Percentiles rank a stretch among this genome's conserved stretches.
These are phyloP conservation scores for Rapana venosa DNA, from an alignment of 2,888 invertebrate genomes.

Conservation along the genomic window DNA sequence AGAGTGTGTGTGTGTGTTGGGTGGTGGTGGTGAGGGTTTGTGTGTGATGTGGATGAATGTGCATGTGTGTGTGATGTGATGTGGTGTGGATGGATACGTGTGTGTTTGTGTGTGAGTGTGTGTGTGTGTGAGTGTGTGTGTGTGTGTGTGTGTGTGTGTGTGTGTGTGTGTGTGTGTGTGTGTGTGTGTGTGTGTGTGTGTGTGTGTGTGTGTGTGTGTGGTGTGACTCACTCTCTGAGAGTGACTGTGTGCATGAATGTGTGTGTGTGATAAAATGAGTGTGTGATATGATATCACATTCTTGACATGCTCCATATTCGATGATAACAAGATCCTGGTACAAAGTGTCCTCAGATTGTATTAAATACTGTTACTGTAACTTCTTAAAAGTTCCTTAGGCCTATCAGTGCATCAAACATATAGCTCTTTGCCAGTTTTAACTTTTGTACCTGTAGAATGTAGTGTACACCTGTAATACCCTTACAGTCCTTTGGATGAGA, in stretches of 20 bases:
- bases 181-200: not conserved
- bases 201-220: not conserved
- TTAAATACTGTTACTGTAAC: no score
- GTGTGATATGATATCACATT: not conserved
- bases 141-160: slow-evolving; percentile 15
- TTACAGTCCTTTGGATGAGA: no score
- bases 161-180: not conserved
- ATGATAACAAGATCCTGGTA: no score
- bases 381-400: no score
- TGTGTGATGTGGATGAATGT: not conserved
- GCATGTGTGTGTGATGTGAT: not conserved
- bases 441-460: no score
- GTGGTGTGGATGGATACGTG: no score
- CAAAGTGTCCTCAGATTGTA: no score
- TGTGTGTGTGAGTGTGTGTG: not conserved
- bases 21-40: not conserved
- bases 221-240: not conserved
- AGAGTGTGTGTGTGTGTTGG: not conserved
- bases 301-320: no score
- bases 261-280: not conserved
- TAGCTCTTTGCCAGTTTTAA: no score
- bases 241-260: not conserved
- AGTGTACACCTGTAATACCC: no score
- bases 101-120: not conserved
- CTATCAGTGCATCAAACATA: no score